Base-by-base conservation (phyloP, 2,888 invertebrate species). In the Cinara cedri region DNA sequence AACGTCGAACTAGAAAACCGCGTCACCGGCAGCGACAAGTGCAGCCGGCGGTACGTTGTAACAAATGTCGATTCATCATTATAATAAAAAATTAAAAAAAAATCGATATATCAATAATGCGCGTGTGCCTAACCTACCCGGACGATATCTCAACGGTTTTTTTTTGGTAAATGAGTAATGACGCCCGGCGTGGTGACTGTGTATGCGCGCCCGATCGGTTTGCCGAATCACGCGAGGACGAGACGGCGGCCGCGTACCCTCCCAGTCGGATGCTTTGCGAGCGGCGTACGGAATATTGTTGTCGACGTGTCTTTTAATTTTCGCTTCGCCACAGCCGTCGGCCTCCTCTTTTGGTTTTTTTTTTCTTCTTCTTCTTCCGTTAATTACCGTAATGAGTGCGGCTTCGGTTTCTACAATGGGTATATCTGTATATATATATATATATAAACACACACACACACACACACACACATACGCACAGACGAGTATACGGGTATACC, bases 311-410 rank as follows among this genome's bases (percentile, higher is more conserved):
- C 46, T 76, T 76, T 66, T 76, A 76, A 76, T 76, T 51, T 66
- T 55, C 9, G 55, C 74, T 75, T 16, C 21, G 42, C 51, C 63
- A 11, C 71, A 11, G n/a, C n/a, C 70, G 70, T n/a, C 57, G 57
- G 44, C 21, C 16, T 72, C 55, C n/a, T 62, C 54, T 63, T 63
- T 75, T 21, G n/a, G 60, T 44, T 75, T 51, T 60, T 66, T 19
- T 62, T 60, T 34, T 72, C 26, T 54, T 24, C 34, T 14, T 57
- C 8, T 60, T 60, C 34, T 8, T 60, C n/a, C 34, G 68, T 78
- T 78, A 78, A 78, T 78, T 78, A 78, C 49, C 21, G 76, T 66
- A 76, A 76, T 76, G 55, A 66, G 65, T 66, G 24, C 24, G 74
- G 62, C 72, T 63, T 54, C 54, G 66, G 63, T 75, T 54, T 66